Evolutionary conservation across 23 tunicate genomes (phyloP), one percentile per base, ranked within the genome.

Genomic region (Diplosoma virens): DNA sequence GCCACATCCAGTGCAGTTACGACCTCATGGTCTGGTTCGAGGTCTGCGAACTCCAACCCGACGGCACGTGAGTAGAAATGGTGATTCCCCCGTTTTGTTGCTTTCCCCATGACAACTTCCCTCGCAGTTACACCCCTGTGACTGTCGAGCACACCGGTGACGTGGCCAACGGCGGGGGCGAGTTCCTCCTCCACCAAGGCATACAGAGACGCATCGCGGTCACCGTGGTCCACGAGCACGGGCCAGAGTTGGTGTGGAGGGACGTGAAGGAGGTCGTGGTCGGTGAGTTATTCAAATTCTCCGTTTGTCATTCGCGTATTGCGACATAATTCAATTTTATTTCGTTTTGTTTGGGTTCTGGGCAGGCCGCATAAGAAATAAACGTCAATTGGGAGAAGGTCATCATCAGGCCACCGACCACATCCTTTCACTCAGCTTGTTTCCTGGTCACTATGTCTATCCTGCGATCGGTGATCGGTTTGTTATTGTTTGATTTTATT

Each of bases 21-120:
- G 92, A 86, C 37, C 25, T 93, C 21, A 67, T 93, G 81, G 87
- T 71, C 9, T 93, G 98, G 98, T 87, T 93, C 54, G 98, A 93
- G 58, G 82, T 93, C 31, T 71, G 78, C 36, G 98, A 93, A 67
- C 67, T 93, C 75, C 89, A 93, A 73, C 73, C 93, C 2, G 70
- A 77, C 29, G 98, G 98, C 60, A 93, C 82, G 88, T 93, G 46
- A 66, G 88, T 50, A 31, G 50, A 14, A 56, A 41, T 41, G 14
- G 9, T 41, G 11, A 41, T 41, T 56, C 20, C 25, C 58, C 32
- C 3, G 54, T 56, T 41, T 41, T n/a, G n/a, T n/a, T n/a, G n/a
- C n/a, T n/a, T n/a, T n/a, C n/a, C n/a, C n/a, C n/a, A n/a, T n/a
- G n/a, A n/a, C n/a, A n/a, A n/a, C n/a, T n/a, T 61, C n/a, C 9